Evolutionary conservation across 2,888 invertebrate genomes (phyloP), one percentile per base, ranked within the genome.

Genomic region (Pardosa pseudoannulata): DNA sequence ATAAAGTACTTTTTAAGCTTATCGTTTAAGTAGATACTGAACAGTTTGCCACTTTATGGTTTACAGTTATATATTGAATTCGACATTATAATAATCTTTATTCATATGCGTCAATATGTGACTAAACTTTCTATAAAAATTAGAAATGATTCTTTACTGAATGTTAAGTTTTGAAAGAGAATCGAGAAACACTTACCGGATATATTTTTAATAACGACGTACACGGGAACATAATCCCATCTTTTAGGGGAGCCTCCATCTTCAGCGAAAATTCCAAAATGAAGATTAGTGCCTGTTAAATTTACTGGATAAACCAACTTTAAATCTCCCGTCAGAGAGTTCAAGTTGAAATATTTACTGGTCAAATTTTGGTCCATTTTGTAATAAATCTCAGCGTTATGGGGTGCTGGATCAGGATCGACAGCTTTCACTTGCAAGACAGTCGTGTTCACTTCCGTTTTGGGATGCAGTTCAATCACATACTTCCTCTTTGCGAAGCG

Each of bases 221-320:
- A 46, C 0, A 89, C 78, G 0, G 76, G 71, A 0, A 88, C 83
- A 13, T 85, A 74, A 16, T 79, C 88, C 79, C 88, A 88, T 64
- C 88, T 23, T 29, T 88, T 88, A 0, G 89, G 89, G 0, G 89
- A 89, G 3, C 89, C 89, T 11, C 89, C 89, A 78, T 89, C 89
- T 75, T 89, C 89, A 6, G 87, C 89, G 39, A 83, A 87, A 27
- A 89, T 70, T 13, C 88, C 87, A 39, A 89, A 87, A 28, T 27
- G 36, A 1, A 82, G 19, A 3, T 46, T 11, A 27, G 72, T 23
- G n/a, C 46, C 39, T 29, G 70, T 70, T 2, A 27, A 16, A 31
- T 83, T 78, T n/a, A 88, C 64, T 1, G 70, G 72, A 46, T 87
- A 75, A 6, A 16, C 32, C 16, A 89, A 50, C 13, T n/a, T 41